Percentiles rank a stretch among this genome's conserved stretches.
Evolutionary conservation across 2,888 invertebrate species (phyloP).

Genomic region (Drosophila melanosoma): DNA sequence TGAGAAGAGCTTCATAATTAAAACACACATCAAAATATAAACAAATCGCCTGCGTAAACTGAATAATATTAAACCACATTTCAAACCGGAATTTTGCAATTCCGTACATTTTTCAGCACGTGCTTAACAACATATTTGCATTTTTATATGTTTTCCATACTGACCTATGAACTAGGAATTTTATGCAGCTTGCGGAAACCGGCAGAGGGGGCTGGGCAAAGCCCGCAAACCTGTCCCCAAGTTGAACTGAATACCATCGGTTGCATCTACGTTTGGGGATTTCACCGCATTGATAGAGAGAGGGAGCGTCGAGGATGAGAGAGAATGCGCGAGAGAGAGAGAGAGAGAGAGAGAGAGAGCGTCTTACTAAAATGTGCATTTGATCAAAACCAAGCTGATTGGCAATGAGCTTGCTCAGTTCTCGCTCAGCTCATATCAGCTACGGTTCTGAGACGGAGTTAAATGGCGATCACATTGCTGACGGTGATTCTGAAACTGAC

Average conservation of each 20-base stretch:
- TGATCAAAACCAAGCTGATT: slow-evolving; percentile 21
- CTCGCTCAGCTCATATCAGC: slow-evolving; percentile 42
- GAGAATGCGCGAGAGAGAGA: background rate
- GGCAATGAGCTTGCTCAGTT: slow-evolving; percentile 43
- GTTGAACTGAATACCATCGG: background rate
- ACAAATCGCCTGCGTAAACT: slow-evolving; percentile 30
- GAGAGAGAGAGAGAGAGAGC: slow-evolving; percentile 3
- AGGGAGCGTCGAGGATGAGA: background rate
- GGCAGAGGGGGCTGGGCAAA: slow-evolving; percentile 49
- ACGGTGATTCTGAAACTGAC: slow-evolving; percentile 9
- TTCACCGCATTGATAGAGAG: slow-evolving; percentile 19
- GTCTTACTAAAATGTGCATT: background rate
- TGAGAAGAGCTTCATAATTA: slow-evolving; percentile 1
- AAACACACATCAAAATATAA: slow-evolving; percentile 44
- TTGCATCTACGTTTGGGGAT: slow-evolving; percentile 22
- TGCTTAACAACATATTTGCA: background rate
- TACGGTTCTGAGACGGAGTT: slow-evolving; percentile 44
- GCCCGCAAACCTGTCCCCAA: slow-evolving; percentile 53
- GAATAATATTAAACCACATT: slow-evolving; percentile 30
- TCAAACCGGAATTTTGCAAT: slow-evolving; percentile 20
- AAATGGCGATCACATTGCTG: slow-evolving; percentile 26
- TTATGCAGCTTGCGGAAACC: slow-evolving; percentile 11
- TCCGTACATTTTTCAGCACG: background rate
- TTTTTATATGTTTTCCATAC: background rate
- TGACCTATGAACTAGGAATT: slow-evolving; percentile 29